Conservation (phyloP, 1,140 invertebrate genomes). For the Melitaea cinxia region DNA sequence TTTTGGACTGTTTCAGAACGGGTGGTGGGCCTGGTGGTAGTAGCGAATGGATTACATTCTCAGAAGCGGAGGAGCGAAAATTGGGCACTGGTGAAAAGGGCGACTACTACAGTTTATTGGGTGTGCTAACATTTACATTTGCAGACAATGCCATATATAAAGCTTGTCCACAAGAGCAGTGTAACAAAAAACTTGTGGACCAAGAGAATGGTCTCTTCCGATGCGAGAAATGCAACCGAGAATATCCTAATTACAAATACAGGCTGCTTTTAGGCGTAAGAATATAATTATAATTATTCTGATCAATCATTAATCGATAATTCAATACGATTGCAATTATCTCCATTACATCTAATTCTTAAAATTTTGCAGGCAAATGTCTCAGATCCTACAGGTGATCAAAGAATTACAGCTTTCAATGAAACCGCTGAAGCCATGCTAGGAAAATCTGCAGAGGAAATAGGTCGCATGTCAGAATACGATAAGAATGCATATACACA, state of each 20-base stretch:
- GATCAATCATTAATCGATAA: no score
- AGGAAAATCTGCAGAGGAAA: constrained; percentile 88
- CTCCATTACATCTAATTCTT: no score
- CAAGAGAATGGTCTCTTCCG: constrained; percentile 92
- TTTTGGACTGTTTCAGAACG: constrained; percentile 47
- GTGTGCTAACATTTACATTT: constrained; percentile 74
- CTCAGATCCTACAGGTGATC: constrained; percentile 88
- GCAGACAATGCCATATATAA: constrained; percentile 94
- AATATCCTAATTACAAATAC: constrained; percentile 93
- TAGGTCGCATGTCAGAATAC: constrained; percentile 87
- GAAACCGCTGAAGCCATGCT: constrained; percentile 92
- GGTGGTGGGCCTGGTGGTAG: constrained; percentile 71
- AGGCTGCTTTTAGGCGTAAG: constrained; percentile 90
- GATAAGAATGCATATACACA: constrained; percentile 83
- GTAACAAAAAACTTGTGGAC: constrained; percentile 97
- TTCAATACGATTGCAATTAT: no score
- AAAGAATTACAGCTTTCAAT: constrained; percentile 95
- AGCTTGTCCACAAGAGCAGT: constrained; percentile 92
- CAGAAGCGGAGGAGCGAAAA: constrained; percentile 86
- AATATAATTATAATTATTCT: no score
- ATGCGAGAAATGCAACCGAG: constrained; percentile 96
- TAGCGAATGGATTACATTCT: constrained; percentile 86
- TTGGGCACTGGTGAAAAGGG: constrained; percentile 87
- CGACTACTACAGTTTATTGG: constrained; percentile 86
- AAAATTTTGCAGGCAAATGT: constrained; percentile 58